A percentile compares a stretch with the other conserved stretches of the same genome.
phyloP scores from a whole-genome alignment of 2,797 vertebrate genomes.

The Trachops cirrhosus region DNA sequence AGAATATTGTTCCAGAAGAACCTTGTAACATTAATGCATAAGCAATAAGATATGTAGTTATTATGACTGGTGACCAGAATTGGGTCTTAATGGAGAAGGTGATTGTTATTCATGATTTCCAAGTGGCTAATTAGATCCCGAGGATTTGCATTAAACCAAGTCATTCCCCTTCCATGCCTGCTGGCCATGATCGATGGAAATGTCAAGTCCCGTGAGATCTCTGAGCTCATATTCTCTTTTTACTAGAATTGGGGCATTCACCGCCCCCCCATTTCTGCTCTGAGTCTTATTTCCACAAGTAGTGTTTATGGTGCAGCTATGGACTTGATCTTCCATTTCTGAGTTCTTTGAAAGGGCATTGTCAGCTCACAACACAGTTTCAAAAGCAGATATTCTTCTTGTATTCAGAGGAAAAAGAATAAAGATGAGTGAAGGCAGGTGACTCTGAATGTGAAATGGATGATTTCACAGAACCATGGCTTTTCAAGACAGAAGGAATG shows the following conservation, averaged over 20 bases:
- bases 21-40: slow-evolving; percentile 27
- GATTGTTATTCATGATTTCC: slow-evolving; percentile 75
- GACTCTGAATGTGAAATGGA: slow-evolving; percentile 38
- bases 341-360: slow-evolving; percentile 45
- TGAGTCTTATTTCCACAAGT: slow-evolving; percentile 56
- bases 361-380: not conserved
- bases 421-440: not conserved
- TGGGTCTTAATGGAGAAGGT: slow-evolving; percentile 62
- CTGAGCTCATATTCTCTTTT: slow-evolving; percentile 54
- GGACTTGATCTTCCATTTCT: slow-evolving; percentile 57
- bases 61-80: slow-evolving; percentile 56
- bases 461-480: slow-evolving; percentile 32
- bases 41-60: slow-evolving; percentile 59
- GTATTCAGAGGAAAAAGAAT: not conserved
- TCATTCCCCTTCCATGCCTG: slow-evolving; percentile 64
- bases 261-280: slow-evolving; percentile 1
- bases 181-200: slow-evolving; percentile 69
- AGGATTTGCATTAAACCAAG: slow-evolving; percentile 73
- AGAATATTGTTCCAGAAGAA: slow-evolving; percentile 24
- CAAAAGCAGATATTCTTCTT: slow-evolving; percentile 37
- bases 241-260: slow-evolving; percentile 33
- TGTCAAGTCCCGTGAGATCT: slow-evolving; percentile 67
- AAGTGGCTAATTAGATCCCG: slow-evolving; percentile 71
- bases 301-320: not conserved
- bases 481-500: slow-evolving; percentile 31